These are phyloP conservation scores for Phacellophora camtschatica DNA, from an alignment of 30 jellyfish, hydroid and myxozoan species.

Conservation along the genomic window DNA sequence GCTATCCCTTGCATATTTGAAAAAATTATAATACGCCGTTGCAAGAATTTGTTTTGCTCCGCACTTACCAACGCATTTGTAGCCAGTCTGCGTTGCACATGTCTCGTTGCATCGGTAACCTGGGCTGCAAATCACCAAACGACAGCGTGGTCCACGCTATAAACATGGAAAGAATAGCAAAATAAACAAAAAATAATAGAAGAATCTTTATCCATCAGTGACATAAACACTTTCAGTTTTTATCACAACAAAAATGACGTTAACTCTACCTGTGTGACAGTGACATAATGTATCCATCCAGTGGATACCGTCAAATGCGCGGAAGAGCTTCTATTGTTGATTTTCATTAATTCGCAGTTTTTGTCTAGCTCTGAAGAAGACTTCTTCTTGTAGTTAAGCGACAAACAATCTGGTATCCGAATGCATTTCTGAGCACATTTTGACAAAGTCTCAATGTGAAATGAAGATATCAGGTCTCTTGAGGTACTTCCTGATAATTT, in stretches of 20 bases:
- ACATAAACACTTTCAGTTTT: too few species aligned
- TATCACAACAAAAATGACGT: too few species aligned
- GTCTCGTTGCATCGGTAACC: neutral
- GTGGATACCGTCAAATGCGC: neutral
- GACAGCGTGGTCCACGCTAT: neutral
- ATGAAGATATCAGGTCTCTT: neutral
- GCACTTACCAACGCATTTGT: neutral
- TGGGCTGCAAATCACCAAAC: neutral
- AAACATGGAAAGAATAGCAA: neutral
- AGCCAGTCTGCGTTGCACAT: neutral
- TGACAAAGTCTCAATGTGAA: neutral
- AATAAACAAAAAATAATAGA: too few species aligned
- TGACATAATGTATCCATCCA: conserved; percentile 1
- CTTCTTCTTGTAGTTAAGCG: neutral
- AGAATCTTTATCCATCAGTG: too few species aligned
- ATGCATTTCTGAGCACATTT: neutral
- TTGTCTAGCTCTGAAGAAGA: neutral
- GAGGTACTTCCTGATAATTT: neutral
- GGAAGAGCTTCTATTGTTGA: neutral
- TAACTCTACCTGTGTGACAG: neutral
- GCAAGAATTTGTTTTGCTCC: too few species aligned
- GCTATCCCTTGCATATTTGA: too few species aligned
- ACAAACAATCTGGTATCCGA: neutral
- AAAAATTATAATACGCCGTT: too few species aligned
- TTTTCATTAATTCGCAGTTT: neutral